Evolutionary conservation across 2,888 invertebrate species (phyloP), one percentile per base, ranked within the genome.

Genomic region (Drosophila antonietae): DNA sequence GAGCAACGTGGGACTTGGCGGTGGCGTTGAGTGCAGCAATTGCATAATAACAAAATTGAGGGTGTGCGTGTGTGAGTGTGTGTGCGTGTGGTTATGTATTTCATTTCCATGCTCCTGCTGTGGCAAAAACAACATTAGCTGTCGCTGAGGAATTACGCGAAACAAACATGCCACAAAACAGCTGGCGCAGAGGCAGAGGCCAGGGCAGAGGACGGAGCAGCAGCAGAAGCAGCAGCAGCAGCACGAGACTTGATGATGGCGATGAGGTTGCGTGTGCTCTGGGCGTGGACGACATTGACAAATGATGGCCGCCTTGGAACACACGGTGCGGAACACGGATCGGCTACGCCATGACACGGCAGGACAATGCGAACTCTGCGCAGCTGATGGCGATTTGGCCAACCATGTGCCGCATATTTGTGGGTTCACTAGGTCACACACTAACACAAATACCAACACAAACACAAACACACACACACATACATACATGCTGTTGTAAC

Each of bases 221-320:
- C 35, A 47, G 9, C 46, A 23, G 23, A 0, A 33, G 20, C n/a
- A 58, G 58, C 37, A 35, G 58, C 37, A 35, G 55, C 41, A 39
- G 60, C 56, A 69, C 59, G 49, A 58, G 62, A 57, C 62, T 43
- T 37, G 51, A 37, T 75, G 78, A 62, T 64, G 69, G 60, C 63
- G 59, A 68, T 78, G 88, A 70, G 80, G 75, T 88, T 85, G 83
- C 83, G 86, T 80, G 88, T 75, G 73, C 68, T 49, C 57, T 58
- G 68, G 73, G 78, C 71, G 74, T 70, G 84, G 64, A 73, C 73
- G 84, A 84, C 84, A 79, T 89, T 89, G 84, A 84, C 89, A 89
- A 84, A 84, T 89, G 89, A 87, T 84, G 79, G 65, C 76, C 68
- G 73, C 68, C 59, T 68, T 63, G 73, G 41, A 70, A 41, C 74